Base-by-base conservation (phyloP, 2,113 vertebrate species). In the Rhegmatorhina hoffmannsi region DNA sequence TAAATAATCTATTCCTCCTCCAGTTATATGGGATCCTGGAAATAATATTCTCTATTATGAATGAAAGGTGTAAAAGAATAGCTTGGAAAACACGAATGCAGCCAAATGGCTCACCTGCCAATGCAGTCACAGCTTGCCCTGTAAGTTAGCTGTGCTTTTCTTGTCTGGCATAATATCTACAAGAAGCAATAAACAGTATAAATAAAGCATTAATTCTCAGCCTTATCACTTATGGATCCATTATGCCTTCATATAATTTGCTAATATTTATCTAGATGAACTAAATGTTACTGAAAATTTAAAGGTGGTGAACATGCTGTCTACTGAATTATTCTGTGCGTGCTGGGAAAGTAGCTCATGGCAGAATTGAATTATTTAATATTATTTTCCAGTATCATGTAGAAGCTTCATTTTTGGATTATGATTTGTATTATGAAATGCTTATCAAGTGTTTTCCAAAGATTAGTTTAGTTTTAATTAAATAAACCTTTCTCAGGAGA, bases 401-500 rank as follows among this genome's bases (percentile, higher is more conserved):
- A 92, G 82, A 94, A 85, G 81, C 93, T 93, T 97, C 94, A 77
- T 94, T 97, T 98, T 97, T 97, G 98, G 97, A 98, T 98, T 98
- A 98, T 98, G 98, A 98, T 98, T 98, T 98, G 97, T 98, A 97
- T 98, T 98, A 98, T 98, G 98, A 98, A 98, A 98, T 98, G 98
- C 98, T 98, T 98, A 98, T 98, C 98, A 98, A 98, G 98, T 98
- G 98, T 98, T 98, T 98, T 97, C 94, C 89, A 97, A 98, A 98
- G 98, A 98, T 98, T 98, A 98, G 97, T 98, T 98, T 98, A 98
- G 98, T 98, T 98, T 98, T 98, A 98, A 98, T 98, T 98, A 98
- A 98, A 98, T 98, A 98, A 98, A 98, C 97, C 97, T 98, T 98
- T 98, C 98, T 98, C 98, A 97, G 96, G 98, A 98, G 98, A 96